These are phyloP conservation scores for Panulirus ornatus DNA, from an alignment of 1,140 invertebrate species.

Conservation along the genomic window DNA sequence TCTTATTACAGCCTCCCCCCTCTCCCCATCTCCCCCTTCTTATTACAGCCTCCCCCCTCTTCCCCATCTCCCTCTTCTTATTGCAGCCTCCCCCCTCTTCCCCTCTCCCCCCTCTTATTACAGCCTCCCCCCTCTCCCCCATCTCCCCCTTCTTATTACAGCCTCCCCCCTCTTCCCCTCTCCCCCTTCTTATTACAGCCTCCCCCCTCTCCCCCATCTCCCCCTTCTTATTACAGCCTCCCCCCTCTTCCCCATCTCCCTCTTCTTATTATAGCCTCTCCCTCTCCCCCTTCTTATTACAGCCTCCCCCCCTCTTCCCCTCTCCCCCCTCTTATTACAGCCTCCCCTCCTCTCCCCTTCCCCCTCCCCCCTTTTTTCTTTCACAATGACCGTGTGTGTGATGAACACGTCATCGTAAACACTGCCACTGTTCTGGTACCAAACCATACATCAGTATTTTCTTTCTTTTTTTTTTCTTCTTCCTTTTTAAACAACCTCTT, in stretches of 20 bases:
- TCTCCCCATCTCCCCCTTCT: not conserved
- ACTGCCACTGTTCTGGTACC: not conserved
- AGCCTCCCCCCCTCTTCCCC: not conserved
- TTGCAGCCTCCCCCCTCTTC: not conserved
- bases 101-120: not conserved
- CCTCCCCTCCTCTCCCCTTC: not conserved
- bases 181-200: no score
- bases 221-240: no score
- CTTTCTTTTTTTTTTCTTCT: not conserved
- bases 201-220: not conserved
- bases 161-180: no score
- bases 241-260: no score
- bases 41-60: not conserved
- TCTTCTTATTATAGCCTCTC: not conserved
- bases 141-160: no score
- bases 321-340: not conserved
- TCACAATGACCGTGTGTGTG: no score
- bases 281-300: not conserved
- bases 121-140: no score
- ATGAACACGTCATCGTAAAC: no score
- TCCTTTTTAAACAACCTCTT: not conserved
- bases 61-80: not conserved
- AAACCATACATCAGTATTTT: not conserved
- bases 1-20: not conserved
- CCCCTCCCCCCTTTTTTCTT: not conserved